phyloP scores from a whole-genome alignment of 2,888 invertebrate species.

The Molorchus minor region DNA sequence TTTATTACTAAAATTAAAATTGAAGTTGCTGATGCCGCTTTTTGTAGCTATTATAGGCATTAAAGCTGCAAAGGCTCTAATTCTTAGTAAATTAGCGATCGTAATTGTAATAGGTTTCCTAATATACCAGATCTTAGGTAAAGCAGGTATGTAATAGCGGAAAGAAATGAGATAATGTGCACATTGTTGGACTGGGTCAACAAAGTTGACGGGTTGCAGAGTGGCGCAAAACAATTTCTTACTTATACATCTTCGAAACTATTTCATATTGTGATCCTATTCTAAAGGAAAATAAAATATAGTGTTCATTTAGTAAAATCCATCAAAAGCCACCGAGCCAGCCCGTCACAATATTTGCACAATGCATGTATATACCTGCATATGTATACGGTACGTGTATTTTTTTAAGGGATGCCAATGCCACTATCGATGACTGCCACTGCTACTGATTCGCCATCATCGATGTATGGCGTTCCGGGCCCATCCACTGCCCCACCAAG shows the following conservation, averaged over 20 bases:
- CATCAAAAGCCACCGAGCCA: no score
- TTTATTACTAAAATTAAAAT: constrained; percentile 81
- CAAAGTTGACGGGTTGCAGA: no score
- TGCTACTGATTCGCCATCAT: constrained; percentile 67
- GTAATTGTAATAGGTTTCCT: constrained; percentile 83
- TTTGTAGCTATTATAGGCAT: constrained; percentile 80
- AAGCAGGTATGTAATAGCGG: constrained; percentile 70
- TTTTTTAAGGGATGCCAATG: constrained; percentile 64
- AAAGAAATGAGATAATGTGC: neutral
- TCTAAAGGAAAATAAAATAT: no score
- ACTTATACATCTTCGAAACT: no score
- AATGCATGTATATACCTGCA: no score
- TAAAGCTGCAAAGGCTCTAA: constrained; percentile 84
- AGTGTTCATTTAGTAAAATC: no score
- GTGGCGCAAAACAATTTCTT: no score
- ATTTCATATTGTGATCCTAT: no score
- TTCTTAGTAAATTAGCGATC: constrained; percentile 85
- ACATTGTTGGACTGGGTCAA: no score
- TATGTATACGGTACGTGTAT: no score
- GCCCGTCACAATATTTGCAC: no score
- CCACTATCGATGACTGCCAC: constrained; percentile 68
- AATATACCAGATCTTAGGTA: constrained; percentile 80
- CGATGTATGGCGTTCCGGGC: constrained; percentile 76
- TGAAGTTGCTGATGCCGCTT: constrained; percentile 86
- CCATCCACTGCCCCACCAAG: constrained; percentile 70